These are phyloP conservation scores for Myoxocephalus aenaeus DNA, from an alignment of 2,797 vertebrate species.

Conservation along the genomic window DNA sequence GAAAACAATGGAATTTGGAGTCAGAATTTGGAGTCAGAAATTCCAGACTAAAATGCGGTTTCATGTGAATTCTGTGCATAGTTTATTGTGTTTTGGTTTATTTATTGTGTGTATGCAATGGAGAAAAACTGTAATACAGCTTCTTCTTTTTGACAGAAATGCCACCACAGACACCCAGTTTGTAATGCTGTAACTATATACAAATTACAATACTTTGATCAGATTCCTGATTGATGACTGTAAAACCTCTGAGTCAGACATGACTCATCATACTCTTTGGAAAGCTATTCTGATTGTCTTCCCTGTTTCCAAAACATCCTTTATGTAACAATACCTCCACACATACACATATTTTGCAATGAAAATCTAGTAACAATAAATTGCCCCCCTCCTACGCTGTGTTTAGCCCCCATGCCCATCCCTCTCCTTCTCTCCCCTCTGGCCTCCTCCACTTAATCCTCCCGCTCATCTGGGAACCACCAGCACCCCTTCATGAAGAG, in stretches of 20 bases:
- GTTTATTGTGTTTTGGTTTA: no score
- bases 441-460: constrained; percentile 79
- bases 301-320: constrained; percentile 46
- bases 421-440: constrained; percentile 62
- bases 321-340: constrained; percentile 28
- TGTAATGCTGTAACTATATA: not conserved
- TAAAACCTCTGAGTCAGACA: constrained; percentile 58
- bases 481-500: constrained; percentile 82
- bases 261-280: constrained; percentile 51
- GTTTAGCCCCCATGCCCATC: constrained; percentile 55
- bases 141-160: not conserved
- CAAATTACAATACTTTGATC: not conserved
- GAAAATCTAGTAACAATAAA: constrained; percentile 70
- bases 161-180: not conserved
- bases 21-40: not conserved
- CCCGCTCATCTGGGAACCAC: constrained; percentile 83
- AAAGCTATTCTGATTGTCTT: constrained; percentile 46
- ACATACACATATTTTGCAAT: constrained; percentile 41
- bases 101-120: no score
- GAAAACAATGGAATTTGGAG: not conserved
- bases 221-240: constrained; percentile 29
- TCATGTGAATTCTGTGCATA: not conserved
- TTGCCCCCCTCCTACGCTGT: constrained; percentile 61
- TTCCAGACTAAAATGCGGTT: not conserved
- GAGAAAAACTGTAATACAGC: no score